Evolutionary conservation across 1,140 invertebrate genomes (phyloP), one percentile per base, ranked within the genome.

Genomic region (Drosophila littoralis): DNA sequence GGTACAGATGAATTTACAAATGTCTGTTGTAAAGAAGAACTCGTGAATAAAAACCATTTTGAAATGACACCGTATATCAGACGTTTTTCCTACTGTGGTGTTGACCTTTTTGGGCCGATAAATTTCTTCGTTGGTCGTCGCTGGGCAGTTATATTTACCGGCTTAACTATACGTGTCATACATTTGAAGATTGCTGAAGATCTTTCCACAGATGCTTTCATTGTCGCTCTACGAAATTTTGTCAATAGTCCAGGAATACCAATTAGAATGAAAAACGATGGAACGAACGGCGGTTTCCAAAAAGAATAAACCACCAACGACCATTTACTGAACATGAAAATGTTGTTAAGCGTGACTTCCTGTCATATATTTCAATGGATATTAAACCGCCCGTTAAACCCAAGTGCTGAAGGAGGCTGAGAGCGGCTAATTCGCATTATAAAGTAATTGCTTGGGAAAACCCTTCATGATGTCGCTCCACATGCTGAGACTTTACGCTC

Each of bases 361-460:
- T 2, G 12, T 1, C 7, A 48, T 1, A n/a, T 7, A 8, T 8
- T 48, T n/a, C 6, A 48, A 5, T 48, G 45, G 45, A 48, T 15
- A 7, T 48, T 48, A 7, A 48, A 48, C 17, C 5, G 17, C 17
- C 45, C 45, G 5, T n/a, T 4, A 1, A 7, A 48, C 6, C 45
- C 45, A 2, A 48, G 12, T 12, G 35, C 36, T 12, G 60, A 36
- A 10, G 36, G 48, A 3, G 42, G 40, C 32, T 65, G 50, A 12
- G 48, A 65, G 40, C 28, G 48, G 7, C 9, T 42, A 43, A 54
- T 42, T 54, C n/a, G 22, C 3, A 42, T 54, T 22, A 54, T 45
- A 1, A 64, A 65, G 7, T 6, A 7, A 7, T 15, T 43, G 13
- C 6, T 54, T 0, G 38, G 38, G 22, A 64, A 54, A 42, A 42